Evolutionary conservation across 2,113 vertebrate species (phyloP).

Genomic region (Pagrus major): DNA sequence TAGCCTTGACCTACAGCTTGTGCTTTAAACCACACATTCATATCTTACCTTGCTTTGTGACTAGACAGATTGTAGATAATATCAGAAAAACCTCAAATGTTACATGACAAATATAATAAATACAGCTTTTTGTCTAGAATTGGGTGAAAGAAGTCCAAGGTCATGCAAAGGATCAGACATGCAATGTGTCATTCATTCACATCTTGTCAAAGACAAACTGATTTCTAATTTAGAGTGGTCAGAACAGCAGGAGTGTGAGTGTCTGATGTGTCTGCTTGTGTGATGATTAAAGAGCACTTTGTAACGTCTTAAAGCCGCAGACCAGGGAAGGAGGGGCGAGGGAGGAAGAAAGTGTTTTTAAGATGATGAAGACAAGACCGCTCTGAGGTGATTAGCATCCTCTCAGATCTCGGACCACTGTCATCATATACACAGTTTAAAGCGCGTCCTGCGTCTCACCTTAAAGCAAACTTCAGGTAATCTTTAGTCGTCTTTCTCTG

Average conservation of each 20-base stretch:
- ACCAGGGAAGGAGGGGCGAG: neutral
- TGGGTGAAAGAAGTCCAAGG: neutral
- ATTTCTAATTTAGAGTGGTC: constrained; percentile 28
- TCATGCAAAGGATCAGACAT: neutral
- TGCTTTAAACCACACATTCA: neutral
- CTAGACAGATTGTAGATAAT: neutral
- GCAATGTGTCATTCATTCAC: constrained; percentile 11
- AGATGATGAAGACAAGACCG: constrained; percentile 4
- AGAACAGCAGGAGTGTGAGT: constrained; percentile 16
- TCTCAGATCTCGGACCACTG: constrained; percentile 23
- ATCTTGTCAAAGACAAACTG: constrained; percentile 17
- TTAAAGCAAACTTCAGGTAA: neutral
- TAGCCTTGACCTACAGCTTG: constrained; percentile 8
- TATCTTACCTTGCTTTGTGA: neutral
- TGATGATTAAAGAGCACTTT: constrained; percentile 42
- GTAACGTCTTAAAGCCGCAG: constrained; percentile 33
- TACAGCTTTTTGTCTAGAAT: neutral
- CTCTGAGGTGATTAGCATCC: constrained; percentile 17
- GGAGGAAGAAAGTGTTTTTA: constrained; percentile 15
- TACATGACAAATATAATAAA: neutral
- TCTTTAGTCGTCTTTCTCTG: neutral
- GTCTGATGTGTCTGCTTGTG: constrained; percentile 39
- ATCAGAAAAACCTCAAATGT: neutral
- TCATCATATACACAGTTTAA: constrained; percentile 23
- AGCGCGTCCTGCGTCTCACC: constrained; percentile 3